Base-by-base conservation (phyloP, 2,888 invertebrate genomes). In the Eudasyphora cyanicolor region DNA sequence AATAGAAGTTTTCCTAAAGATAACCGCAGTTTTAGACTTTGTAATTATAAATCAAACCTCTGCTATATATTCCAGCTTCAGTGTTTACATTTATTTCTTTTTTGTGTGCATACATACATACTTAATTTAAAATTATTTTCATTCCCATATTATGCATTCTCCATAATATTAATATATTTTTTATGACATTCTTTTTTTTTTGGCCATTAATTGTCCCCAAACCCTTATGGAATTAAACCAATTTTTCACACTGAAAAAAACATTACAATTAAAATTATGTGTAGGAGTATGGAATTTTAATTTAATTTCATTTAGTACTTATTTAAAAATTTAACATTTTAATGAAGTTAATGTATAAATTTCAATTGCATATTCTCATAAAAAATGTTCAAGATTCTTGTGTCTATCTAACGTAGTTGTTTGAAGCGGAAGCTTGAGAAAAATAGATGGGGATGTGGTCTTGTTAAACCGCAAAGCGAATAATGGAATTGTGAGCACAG, bases 61-160 rank as follows among this genome's bases (percentile, higher is more conserved):
- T 60, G 60, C 60, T 60, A 60, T 60, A n/a, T 29, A n/a, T 60
- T 14, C 17, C 0, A n/a, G n/a, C n/a, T 3, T 14, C 60, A n/a
- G 1, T n/a, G n/a, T n/a, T 60, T 57, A 10, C 14, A 24, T 5
- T 6, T 17, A 6, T 45, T n/a, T 45, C 8, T 49, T 49, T 27
- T 57, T 60, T 29, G 32, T 60, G n/a, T n/a, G n/a, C n/a, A n/a
- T n/a, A n/a, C n/a, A n/a, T 60, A 32, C 14, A 14, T 60, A 54
- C 21, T 54, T 54, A 29, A 60, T 60, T 60, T 60, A 60, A n/a
- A 60, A 60, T 60, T 29, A 60, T 60, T 60, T 60, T 29, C 60
- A 60, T 32, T 29, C 60, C 60, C 21, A 60, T 24, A 60, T 60
- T 60, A 60, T n/a, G 19, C 3, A 10, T 60, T 7, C n/a, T 60